These are phyloP conservation scores for Coilia nasus DNA, from an alignment of 2,797 vertebrate genomes.

Conservation along the genomic window DNA sequence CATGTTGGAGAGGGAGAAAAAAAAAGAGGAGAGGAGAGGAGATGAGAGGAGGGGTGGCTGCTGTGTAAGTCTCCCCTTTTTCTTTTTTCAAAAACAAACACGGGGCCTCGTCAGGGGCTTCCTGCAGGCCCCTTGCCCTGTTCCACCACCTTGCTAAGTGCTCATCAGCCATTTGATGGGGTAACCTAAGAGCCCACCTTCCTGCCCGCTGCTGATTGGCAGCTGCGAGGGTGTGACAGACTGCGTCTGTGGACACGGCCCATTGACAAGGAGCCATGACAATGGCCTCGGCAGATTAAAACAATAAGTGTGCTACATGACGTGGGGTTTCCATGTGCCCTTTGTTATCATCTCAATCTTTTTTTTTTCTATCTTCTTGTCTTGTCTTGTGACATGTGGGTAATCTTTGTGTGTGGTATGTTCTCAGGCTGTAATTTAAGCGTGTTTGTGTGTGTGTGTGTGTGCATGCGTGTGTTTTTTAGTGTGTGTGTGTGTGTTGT, in stretches of 20 bases:
- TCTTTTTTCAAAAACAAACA: not conserved
- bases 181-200: not conserved
- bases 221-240: not conserved
- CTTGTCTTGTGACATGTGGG: not conserved
- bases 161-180: conserved; percentile 15
- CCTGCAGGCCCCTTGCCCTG: not conserved
- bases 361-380: not conserved
- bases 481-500: not conserved
- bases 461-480: not conserved
- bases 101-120: not conserved
- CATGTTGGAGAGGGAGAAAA: too few species aligned
- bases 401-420: conserved; percentile 20
- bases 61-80: not conserved
- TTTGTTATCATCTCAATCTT: not conserved
- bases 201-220: not conserved
- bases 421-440: not conserved
- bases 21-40: conserved; percentile 13
- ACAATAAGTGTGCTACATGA: not conserved
- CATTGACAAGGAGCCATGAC: not conserved
- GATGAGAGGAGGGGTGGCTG: not conserved
- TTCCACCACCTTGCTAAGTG: not conserved
- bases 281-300: not conserved
- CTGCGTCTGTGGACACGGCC: not conserved
- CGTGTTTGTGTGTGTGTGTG: conserved; percentile 5
- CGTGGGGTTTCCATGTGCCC: not conserved